phyloP scores from a whole-genome alignment of 2,888 invertebrate species.

The Amphimallon solstitiale region DNA sequence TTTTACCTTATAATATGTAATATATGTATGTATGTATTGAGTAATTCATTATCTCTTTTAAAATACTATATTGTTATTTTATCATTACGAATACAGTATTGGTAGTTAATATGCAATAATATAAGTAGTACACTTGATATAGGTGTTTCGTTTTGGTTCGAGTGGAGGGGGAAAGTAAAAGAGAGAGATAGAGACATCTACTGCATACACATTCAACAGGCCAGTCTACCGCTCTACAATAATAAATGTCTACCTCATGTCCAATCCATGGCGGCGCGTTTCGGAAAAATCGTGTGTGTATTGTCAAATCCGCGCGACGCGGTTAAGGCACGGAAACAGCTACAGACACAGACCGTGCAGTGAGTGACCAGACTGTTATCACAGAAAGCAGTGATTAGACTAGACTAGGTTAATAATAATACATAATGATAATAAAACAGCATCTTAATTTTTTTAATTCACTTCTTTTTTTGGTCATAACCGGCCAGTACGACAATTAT shows the following conservation, averaged over 20 bases:
- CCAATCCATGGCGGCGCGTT: slow-evolving; percentile 39
- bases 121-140: slow-evolving; percentile 30
- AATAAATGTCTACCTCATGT: slow-evolving; percentile 45
- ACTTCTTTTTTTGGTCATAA: slow-evolving; percentile 41
- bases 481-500: slow-evolving; percentile 42
- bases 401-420: slow-evolving; percentile 51
- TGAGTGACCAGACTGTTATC: slow-evolving; percentile 62
- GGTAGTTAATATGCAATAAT: slow-evolving; percentile 38
- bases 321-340: slow-evolving; percentile 62
- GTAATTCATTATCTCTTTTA: slow-evolving; percentile 7
- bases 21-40: too few species aligned
- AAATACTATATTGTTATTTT: slow-evolving; percentile 37
- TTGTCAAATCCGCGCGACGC: slow-evolving; percentile 54
- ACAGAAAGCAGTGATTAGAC: slow-evolving; percentile 63
- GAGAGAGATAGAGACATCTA: slow-evolving; percentile 46
- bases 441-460: slow-evolving; percentile 42
- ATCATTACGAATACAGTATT: slow-evolving; percentile 34
- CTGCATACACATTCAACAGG: slow-evolving; percentile 60
- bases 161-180: neutral
- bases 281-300: slow-evolving; percentile 44
- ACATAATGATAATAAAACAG: slow-evolving; percentile 39
- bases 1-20: neutral
- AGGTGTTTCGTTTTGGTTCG: slow-evolving; percentile 17
- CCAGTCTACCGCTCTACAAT: slow-evolving; percentile 53
- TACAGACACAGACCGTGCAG: slow-evolving; percentile 63